Percentiles rank a stretch among this genome's conserved stretches.
Evolutionary conservation across 1,140 invertebrate species (phyloP).

Genomic region (Ruditapes philippinarum): DNA sequence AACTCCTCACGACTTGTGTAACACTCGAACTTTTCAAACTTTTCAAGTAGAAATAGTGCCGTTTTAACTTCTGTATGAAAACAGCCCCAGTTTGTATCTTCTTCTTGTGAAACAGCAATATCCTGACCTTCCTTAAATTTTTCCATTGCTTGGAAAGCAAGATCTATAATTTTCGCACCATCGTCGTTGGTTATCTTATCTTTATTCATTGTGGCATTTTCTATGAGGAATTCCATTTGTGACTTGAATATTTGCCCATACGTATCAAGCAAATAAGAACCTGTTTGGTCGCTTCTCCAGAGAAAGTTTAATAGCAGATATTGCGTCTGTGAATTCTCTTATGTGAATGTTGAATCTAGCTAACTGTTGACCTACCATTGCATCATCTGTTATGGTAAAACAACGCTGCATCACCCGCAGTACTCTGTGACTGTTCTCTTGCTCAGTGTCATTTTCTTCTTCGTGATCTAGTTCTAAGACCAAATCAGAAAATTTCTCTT

Average conservation of each 20-base stretch:
- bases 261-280: constrained; percentile 44
- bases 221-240: constrained; percentile 29
- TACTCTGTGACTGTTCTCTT: background rate
- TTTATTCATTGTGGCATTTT: background rate
- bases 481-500: constrained; percentile 46
- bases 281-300: constrained; percentile 23
- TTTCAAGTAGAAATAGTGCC: constrained; percentile 24
- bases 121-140: constrained; percentile 40
- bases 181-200: background rate
- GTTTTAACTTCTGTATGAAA: constrained; percentile 53
- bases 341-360: constrained; percentile 42
- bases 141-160: constrained; percentile 31
- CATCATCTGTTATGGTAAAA: constrained; percentile 52
- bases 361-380: constrained; percentile 55
- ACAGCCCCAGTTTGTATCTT: constrained; percentile 46
- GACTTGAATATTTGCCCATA: constrained; percentile 54
- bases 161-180: constrained; percentile 6
- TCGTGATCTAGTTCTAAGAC: constrained; percentile 6
- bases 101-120: background rate
- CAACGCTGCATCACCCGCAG: constrained; percentile 22
- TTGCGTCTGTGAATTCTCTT: constrained; percentile 8
- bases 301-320: constrained; percentile 24
- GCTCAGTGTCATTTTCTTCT: background rate
- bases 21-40: constrained; percentile 28
- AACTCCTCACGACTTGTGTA: background rate